A percentile compares a stretch with the other conserved stretches of the same genome.
Evolutionary conservation across 2,888 invertebrate species (phyloP).

Genomic region (Molorchus minor): DNA sequence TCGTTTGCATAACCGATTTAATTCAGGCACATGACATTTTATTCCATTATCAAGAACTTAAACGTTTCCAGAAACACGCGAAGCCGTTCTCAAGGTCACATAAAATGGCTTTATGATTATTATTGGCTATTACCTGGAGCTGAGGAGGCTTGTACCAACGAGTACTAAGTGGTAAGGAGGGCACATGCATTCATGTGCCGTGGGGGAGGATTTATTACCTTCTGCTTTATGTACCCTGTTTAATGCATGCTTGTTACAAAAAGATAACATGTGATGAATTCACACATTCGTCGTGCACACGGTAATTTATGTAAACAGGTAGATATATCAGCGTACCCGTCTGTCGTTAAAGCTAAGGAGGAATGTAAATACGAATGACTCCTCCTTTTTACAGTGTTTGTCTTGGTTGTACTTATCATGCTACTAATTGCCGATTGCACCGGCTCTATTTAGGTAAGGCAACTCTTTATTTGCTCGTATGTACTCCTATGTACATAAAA

Average conservation of each 20-base stretch:
- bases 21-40: slow-evolving; percentile 9
- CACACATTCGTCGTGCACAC: background rate
- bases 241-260: background rate
- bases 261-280: slow-evolving; percentile 8
- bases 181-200: slow-evolving; percentile 16
- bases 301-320: too few species aligned
- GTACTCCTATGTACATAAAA: too few species aligned
- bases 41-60: slow-evolving; percentile 18
- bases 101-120: slow-evolving; percentile 17
- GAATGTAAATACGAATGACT: too few species aligned
- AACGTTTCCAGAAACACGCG: slow-evolving; percentile 17
- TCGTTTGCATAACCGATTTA: slow-evolving; percentile 1
- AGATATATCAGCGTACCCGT: too few species aligned
- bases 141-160: slow-evolving; percentile 14
- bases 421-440: too few species aligned
- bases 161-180: slow-evolving; percentile 18
- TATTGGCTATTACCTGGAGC: slow-evolving; percentile 16
- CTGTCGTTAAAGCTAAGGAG: too few species aligned
- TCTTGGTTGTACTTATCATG: too few species aligned
- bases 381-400: too few species aligned
- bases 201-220: slow-evolving; percentile 5
- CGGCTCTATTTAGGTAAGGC: too few species aligned
- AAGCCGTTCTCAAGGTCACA: slow-evolving; percentile 20
- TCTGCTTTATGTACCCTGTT: slow-evolving; percentile 9
- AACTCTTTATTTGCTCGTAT: too few species aligned